These are phyloP conservation scores for Catostylus mosaicus DNA, from an alignment of 30 jellyfish, hydroid and myxozoan genomes.

Conservation along the genomic window DNA sequence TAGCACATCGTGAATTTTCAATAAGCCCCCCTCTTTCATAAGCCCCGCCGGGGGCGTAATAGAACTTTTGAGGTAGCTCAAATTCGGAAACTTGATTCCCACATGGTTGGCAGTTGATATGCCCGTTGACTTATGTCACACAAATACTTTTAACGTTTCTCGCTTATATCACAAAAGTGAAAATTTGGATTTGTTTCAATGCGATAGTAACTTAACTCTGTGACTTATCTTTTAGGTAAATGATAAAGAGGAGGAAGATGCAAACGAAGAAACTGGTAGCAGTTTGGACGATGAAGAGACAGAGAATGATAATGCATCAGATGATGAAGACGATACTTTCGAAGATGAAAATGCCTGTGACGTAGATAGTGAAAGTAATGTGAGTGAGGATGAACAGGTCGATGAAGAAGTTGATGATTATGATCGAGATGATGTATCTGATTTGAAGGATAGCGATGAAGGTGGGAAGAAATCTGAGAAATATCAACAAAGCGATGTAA, in stretches of 20 bases:
- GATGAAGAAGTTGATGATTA: background rate
- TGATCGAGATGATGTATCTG: background rate
- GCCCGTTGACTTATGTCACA: too few relatives aligned
- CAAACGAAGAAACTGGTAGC: background rate
- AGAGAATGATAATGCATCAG: background rate
- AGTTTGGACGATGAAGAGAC: background rate
- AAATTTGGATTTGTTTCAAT: too few relatives aligned
- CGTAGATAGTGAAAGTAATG: conserved; percentile 2
- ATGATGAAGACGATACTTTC: conserved; percentile 8
- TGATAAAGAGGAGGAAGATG: background rate
- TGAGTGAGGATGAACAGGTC: background rate
- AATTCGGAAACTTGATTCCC: too few relatives aligned
- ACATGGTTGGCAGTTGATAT: too few relatives aligned
- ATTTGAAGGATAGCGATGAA: background rate
- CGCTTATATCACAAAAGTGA: too few relatives aligned
- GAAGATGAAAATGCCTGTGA: conserved; percentile 34
- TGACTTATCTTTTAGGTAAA: background rate
- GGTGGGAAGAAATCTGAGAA: background rate
- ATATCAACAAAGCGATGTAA: background rate
- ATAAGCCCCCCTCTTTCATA: too few relatives aligned
- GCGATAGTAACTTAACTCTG: too few relatives aligned
- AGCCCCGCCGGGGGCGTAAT: too few relatives aligned
- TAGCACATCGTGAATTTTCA: too few relatives aligned
- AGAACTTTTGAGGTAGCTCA: too few relatives aligned
- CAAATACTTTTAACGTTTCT: too few relatives aligned